Conservation (phyloP, 2,113 vertebrate genomes). For the Periophthalmus modestus region DNA sequence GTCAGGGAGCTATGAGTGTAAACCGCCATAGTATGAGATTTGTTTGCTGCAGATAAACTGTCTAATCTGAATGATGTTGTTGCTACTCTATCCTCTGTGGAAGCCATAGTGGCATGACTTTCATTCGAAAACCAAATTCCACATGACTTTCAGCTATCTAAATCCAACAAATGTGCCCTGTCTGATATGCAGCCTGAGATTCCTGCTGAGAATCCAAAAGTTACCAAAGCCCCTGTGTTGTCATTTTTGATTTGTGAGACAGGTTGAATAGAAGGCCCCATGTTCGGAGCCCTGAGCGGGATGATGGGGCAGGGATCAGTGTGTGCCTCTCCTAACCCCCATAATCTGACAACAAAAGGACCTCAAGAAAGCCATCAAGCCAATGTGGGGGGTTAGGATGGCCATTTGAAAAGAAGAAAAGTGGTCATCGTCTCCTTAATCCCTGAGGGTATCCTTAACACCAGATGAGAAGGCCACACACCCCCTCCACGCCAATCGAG, state of each 20-base stretch:
- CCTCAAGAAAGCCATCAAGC: conserved; percentile 47
- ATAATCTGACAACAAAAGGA: conserved; percentile 72
- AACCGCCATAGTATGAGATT: no score
- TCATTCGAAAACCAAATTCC: neutral
- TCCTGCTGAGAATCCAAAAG: conserved; percentile 58
- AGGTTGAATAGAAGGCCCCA: conserved; percentile 49
- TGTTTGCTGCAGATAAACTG: no score
- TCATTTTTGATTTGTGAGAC: conserved; percentile 48
- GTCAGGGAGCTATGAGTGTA: no score
- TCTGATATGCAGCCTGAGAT: conserved; percentile 36
- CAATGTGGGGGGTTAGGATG: conserved; percentile 31
- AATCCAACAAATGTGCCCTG: neutral
- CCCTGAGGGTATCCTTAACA: conserved; percentile 58
- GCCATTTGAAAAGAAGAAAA: conserved; percentile 54
- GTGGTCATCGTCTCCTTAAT: conserved; percentile 38
- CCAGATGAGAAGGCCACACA: conserved; percentile 46
- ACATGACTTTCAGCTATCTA: neutral
- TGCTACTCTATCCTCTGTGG: no score
- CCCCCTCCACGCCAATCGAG: conserved; percentile 6
- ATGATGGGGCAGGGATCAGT: conserved; percentile 55
- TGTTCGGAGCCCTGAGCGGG: conserved; percentile 63
- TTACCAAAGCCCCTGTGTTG: conserved; percentile 37
- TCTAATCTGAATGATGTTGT: no score
- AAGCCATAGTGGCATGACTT: neutral
- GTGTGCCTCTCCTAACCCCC: conserved; percentile 58